Conservation (phyloP, 2,888 invertebrate genomes). For the Deilephila elpenor region DNA sequence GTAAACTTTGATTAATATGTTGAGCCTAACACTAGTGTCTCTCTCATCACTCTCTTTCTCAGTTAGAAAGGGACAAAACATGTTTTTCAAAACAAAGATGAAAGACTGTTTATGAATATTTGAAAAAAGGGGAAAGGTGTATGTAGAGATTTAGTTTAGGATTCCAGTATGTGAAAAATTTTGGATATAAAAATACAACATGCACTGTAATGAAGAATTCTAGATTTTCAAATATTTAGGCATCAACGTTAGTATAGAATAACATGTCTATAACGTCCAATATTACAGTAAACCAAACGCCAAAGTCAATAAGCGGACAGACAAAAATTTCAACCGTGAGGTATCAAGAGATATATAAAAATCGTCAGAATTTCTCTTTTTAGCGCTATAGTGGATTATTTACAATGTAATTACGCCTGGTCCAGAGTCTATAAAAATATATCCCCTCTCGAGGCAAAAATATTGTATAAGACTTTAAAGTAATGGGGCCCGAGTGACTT, state of each 20-base stretch:
- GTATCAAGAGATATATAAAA: constrained; percentile 57
- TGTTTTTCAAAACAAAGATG: too few species aligned
- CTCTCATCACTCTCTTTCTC: background rate
- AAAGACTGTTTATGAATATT: background rate
- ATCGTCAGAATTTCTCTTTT: constrained; percentile 49
- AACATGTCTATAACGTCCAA: constrained; percentile 8
- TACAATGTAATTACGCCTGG: constrained; percentile 37
- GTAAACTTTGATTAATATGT: too few species aligned
- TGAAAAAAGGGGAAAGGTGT: background rate
- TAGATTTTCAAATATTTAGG: background rate
- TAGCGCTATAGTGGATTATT: constrained; percentile 40
- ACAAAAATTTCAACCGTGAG: constrained; percentile 59
- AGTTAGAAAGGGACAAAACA: background rate
- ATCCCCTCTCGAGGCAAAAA: constrained; percentile 3
- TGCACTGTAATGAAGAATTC: too few species aligned
- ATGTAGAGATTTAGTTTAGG: too few species aligned
- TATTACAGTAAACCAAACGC: constrained; percentile 32
- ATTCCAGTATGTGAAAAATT: too few species aligned
- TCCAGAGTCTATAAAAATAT: constrained; percentile 30
- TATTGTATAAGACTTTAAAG: background rate
- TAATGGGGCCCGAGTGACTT: background rate
- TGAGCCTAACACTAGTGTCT: too few species aligned
- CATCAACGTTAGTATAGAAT: background rate
- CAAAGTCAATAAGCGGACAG: constrained; percentile 41
- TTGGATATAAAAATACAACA: too few species aligned